Conservation (phyloP, 2,888 invertebrate species). For the Monochamus alternatus region DNA sequence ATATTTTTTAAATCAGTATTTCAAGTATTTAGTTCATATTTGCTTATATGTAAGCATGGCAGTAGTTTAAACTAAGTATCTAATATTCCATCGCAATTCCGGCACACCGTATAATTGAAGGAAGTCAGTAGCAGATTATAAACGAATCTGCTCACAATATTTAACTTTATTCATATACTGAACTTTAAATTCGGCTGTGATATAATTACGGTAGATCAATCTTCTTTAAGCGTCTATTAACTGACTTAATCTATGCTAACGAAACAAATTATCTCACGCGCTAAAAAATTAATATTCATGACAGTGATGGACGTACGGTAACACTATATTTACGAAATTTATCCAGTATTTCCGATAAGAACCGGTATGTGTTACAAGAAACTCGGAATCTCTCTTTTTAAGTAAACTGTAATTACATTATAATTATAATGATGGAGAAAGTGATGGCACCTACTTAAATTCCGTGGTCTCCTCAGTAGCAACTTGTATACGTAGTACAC, state of each 20-base stretch:
- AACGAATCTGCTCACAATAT: neutral
- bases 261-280: conserved; percentile 34
- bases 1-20: too few species aligned
- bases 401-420: neutral
- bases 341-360: neutral
- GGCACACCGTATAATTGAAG: neutral
- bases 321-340: conserved; percentile 14
- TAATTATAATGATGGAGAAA: conserved; percentile 28
- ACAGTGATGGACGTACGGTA: neutral
- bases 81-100: too few species aligned
- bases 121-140: neutral
- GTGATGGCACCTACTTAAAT: conserved; percentile 20
- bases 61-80: too few species aligned
- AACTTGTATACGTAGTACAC: conserved; percentile 15
- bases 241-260: conserved; percentile 25
- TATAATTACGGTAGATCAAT: conserved; percentile 16
- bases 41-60: too few species aligned
- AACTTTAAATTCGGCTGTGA: neutral
- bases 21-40: too few species aligned
- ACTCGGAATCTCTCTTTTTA: neutral
- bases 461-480: conserved; percentile 24
- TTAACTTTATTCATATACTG: neutral
- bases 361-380: neutral
- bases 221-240: conserved; percentile 9
- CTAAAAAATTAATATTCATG: conserved; percentile 28